Evolutionary conservation across 2,888 invertebrate species (phyloP).

Genomic region (Slavum lentiscoides): DNA sequence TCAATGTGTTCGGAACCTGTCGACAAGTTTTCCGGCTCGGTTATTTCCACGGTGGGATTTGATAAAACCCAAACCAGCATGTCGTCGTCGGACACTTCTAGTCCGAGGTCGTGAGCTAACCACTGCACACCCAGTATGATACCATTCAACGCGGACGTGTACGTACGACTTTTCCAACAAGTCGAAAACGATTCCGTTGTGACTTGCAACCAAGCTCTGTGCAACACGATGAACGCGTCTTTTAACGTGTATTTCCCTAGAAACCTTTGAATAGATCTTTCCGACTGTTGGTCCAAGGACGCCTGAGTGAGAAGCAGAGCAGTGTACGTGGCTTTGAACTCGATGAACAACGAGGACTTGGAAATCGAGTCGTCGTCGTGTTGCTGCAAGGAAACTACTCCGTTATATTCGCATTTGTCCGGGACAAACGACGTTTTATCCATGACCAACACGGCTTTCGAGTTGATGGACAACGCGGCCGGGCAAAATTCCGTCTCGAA

Average conservation of each 20-base stretch:
- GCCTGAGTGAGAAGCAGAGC: slow-evolving; percentile 57
- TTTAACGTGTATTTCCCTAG: slow-evolving; percentile 60
- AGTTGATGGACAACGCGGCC: slow-evolving; percentile 61
- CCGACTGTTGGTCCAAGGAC: slow-evolving; percentile 56
- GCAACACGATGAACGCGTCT: slow-evolving; percentile 62
- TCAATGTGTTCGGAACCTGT: slow-evolving; percentile 13
- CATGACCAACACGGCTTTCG: slow-evolving; percentile 60
- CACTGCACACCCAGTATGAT: slow-evolving; percentile 56
- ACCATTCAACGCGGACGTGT: slow-evolving; percentile 33
- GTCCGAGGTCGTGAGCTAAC: slow-evolving; percentile 58
- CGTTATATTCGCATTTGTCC: slow-evolving; percentile 20
- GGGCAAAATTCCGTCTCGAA: slow-evolving; percentile 62
- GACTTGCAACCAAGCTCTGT: slow-evolving; percentile 61
- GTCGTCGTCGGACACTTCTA: slow-evolving; percentile 59
- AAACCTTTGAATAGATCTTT: slow-evolving; percentile 56
- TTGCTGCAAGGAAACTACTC: slow-evolving; percentile 16
- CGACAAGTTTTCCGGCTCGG: slow-evolving; percentile 19
- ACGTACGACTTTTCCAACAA: slow-evolving; percentile 58
- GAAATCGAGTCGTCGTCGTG: slow-evolving; percentile 59
- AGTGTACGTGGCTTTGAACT: slow-evolving; percentile 60
- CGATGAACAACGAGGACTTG: slow-evolving; percentile 60
- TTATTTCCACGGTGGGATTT: slow-evolving; percentile 55
- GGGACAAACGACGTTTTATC: slow-evolving; percentile 60
- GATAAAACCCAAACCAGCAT: slow-evolving; percentile 57
- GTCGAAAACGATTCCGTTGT: slow-evolving; percentile 61